Conservation (phyloP, 1,140 invertebrate species). For the Caenorhabditis briggsae region DNA sequence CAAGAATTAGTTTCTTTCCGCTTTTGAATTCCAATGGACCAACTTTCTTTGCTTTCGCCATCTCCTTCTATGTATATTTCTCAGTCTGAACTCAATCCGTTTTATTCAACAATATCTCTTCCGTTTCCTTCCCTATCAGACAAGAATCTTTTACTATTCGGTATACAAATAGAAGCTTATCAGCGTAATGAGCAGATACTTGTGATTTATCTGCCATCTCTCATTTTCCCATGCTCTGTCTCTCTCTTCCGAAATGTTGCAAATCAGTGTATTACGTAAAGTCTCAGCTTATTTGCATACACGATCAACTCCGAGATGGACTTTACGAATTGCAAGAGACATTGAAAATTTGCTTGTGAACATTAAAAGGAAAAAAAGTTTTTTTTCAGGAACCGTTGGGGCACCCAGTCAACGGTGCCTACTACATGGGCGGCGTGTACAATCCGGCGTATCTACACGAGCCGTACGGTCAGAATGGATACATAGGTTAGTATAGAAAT, state of each 20-base stretch:
- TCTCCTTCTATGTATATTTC: no score
- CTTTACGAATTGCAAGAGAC: background rate
- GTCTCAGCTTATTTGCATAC: constrained; percentile 32
- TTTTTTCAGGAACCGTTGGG: constrained; percentile 58
- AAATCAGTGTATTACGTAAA: background rate
- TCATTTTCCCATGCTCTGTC: background rate
- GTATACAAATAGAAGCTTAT: constrained; percentile 42
- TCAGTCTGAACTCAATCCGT: no score
- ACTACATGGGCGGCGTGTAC: constrained; percentile 62
- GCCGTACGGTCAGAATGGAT: constrained; percentile 61
- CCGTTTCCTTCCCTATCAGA: no score
- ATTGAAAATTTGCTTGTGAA: background rate
- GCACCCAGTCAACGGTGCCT: constrained; percentile 64
- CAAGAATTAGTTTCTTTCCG: no score
- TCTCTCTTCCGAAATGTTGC: background rate
- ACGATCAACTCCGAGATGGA: background rate
- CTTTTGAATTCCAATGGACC: no score
- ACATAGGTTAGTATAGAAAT: constrained; percentile 30
- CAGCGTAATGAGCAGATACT: constrained; percentile 27
- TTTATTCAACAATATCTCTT: no score
- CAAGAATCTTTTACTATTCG: background rate
- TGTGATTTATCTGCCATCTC: background rate
- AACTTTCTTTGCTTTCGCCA: no score
- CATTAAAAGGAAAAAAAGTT: background rate
- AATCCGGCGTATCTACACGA: constrained; percentile 61